These are phyloP conservation scores for Tenebrosternarchus preto DNA, from an alignment of 2,113 vertebrate species.

Conservation along the genomic window DNA sequence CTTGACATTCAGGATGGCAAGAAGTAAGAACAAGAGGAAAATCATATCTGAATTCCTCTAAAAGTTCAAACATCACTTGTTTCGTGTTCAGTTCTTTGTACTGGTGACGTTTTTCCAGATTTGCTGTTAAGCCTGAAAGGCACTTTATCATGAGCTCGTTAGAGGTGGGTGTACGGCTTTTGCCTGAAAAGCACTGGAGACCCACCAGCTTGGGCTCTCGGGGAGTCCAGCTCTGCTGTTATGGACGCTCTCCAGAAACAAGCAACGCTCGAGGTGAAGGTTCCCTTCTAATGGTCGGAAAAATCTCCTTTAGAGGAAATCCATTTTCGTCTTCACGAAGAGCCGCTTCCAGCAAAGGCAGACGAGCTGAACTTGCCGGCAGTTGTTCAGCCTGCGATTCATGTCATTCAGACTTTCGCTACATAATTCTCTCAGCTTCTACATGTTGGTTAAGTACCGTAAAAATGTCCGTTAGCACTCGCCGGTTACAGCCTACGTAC, in stretches of 20 bases:
- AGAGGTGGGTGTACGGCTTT: background rate
- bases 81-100: background rate
- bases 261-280: background rate
- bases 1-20: conserved; percentile 27
- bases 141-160: background rate
- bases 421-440: conserved; percentile 21
- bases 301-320: conserved; percentile 28
- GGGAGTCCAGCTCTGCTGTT: background rate
- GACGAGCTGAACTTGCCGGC: conserved; percentile 41
- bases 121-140: background rate
- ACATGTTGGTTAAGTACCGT: conserved; percentile 23
- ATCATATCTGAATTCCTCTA: background rate
- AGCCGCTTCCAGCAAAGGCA: conserved; percentile 23
- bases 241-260: background rate
- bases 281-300: background rate
- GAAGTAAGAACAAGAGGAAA: background rate
- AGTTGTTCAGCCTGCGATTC: conserved; percentile 37
- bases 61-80: conserved; percentile 3
- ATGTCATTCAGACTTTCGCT: conserved; percentile 33
- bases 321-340: conserved; percentile 7
- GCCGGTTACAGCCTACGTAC: background rate
- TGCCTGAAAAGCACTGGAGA: background rate
- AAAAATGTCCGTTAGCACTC: background rate
- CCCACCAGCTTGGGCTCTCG: background rate
- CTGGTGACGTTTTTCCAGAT: background rate